Conservation (phyloP, 2,888 invertebrate genomes). For the Diadegma fenestrale region DNA sequence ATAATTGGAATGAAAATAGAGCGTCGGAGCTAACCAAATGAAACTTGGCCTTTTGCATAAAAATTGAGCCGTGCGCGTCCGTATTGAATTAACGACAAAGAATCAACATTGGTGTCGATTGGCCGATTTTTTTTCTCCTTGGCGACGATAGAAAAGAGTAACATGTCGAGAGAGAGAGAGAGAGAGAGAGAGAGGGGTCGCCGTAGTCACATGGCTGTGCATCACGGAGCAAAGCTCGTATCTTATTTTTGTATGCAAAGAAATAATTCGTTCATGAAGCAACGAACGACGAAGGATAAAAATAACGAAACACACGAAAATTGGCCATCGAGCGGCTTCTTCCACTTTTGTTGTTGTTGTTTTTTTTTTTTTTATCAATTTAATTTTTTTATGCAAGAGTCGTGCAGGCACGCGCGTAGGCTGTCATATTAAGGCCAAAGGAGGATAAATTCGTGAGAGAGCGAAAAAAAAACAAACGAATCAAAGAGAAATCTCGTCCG, state of each 20-base stretch:
- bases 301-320: slow-evolving; percentile 9
- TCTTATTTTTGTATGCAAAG: slow-evolving; percentile 84
- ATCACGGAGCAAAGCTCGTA: slow-evolving; percentile 83
- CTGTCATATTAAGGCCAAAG: slow-evolving; percentile 68
- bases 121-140: slow-evolving; percentile 1
- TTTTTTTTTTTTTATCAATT: not conserved
- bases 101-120: slow-evolving; percentile 44
- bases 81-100: slow-evolving; percentile 26
- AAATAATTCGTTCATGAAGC: slow-evolving; percentile 81
- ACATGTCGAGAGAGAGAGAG: slow-evolving; percentile 46
- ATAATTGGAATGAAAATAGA: slow-evolving; percentile 46
- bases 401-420: slow-evolving; percentile 73
- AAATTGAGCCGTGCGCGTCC: slow-evolving; percentile 77
- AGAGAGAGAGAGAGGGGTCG: slow-evolving; percentile 74
- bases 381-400: slow-evolving; percentile 70
- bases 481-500: slow-evolving; percentile 58
- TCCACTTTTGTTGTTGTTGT: slow-evolving; percentile 65
- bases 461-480: slow-evolving; percentile 40
- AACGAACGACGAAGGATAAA: slow-evolving; percentile 76
- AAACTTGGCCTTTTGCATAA: slow-evolving; percentile 82
- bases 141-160: slow-evolving; percentile 1
- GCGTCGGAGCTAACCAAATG: slow-evolving; percentile 70
- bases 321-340: slow-evolving; percentile 82
- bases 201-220: slow-evolving; percentile 84
- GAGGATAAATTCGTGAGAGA: slow-evolving; percentile 22